Evolutionary conservation across 2,888 invertebrate species (phyloP), one percentile per base, ranked within the genome.

Genomic region (Drosophila yooni): DNA sequence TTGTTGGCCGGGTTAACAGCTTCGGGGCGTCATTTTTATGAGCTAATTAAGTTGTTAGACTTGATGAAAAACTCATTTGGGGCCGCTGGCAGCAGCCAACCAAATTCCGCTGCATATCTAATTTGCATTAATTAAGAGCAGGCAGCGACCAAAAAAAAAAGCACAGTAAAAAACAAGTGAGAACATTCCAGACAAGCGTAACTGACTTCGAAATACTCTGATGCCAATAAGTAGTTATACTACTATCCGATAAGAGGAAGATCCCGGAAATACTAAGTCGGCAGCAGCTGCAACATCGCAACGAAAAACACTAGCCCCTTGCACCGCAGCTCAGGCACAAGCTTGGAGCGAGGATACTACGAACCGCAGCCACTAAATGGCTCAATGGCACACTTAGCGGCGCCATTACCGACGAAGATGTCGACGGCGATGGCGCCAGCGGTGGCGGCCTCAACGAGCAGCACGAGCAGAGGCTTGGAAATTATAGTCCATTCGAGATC

Each of bases 1-100:
- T 50, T 66, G 48, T 81, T 77, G 78, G 81, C 78, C 66, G 76
- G 86, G 88, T 81, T 88, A 80, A 73, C 90, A 87, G 82, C 87
- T 79, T 75, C 65, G 74, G 79, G 87, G 84, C 75, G 89, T 90
- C 75, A 88, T 88, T 88, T 88, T 88, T 88, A 88, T 87, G 88
- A 84, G 88, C 90, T 88, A 88, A 88, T 88, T 88, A 88, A 90
- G 88, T 88, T 90, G 90, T 88, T 88, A 89, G 87, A 79, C 90
- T 76, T 90, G 88, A 88, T 88, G 88, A 90, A 88, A 90, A 88
- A 88, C 82, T 87, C 90, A 83, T 88, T 90, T 87, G 54, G 40
- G 58, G 46, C 75, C 75, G 72, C 53, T 60, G 60, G 54, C 50
- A 53, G 54, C 80, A 53, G 66, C 57, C 52, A 68, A 62, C 60